Evolutionary conservation across 2,797 vertebrate species (phyloP), one percentile per base, ranked within the genome.

Genomic region (Octomys mimax): DNA sequence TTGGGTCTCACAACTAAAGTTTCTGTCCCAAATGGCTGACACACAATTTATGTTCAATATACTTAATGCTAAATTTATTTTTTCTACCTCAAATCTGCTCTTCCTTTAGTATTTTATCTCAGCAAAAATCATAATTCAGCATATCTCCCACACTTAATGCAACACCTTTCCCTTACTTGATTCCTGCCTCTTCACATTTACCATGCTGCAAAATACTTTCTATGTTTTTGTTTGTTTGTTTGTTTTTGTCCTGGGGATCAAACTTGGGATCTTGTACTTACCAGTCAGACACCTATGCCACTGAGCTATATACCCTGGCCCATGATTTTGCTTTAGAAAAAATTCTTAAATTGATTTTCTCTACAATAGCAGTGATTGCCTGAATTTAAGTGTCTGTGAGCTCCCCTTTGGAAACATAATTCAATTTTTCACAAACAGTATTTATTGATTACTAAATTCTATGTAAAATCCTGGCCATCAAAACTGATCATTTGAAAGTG

Each of bases 301-400:
- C 54, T 57, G 54, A 57, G 16, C 16, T 57, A 18, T 57, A 57
- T 16, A 14, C 54, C 54, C 54, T 57, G 54, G 54, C 54, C 54
- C 54, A 3, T 68, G 12, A 62, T 91, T 66, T 70, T 94, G 70
- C 64, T 64, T 94, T 68, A 78, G 28, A 66, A 93, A 94, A 82
- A 5, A 8, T 66, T 90, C n/a, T 71, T 83, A 2, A 79, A 3
- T 36, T 24, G 68, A 36, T 21, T 52, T 4, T 54, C 5, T 70
- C 31, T 33, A n/a, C 12, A 39, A 1, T 24, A 12, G 28, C 2
- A 12, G 82, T 26, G 8, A 89, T 49, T 75, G 7, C 52, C 10
- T 62, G 84, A 61, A 3, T 82, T 61, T 9, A 14, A 12, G 8
- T 9, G 21, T 24, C 80, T 4, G 10, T 77, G 39, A 66, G 11